Conservation (phyloP, 2,888 invertebrate genomes). For the Euzetes globulus region DNA sequence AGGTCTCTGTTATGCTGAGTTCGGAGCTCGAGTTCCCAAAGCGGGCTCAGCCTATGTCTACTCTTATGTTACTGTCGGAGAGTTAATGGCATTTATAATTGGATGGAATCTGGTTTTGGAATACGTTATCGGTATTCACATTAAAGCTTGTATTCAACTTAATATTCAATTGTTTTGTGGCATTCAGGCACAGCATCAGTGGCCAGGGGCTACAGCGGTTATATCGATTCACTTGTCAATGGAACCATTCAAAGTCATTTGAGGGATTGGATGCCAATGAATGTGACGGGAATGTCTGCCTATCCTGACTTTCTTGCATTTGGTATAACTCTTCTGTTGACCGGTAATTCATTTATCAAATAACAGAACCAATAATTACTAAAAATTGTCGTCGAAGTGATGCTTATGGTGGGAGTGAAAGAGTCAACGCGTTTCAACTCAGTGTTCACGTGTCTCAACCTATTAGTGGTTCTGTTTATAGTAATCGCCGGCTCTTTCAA, state of each 20-base stretch:
- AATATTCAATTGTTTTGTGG: background rate
- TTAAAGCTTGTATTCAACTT: conserved; percentile 4
- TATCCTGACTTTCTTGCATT: conserved; percentile 42
- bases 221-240: conserved; percentile 49
- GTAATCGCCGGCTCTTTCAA: conserved; percentile 74
- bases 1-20: conserved; percentile 77
- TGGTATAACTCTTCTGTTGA: conserved; percentile 39
- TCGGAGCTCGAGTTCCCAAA: conserved; percentile 77
- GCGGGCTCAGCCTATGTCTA: conserved; percentile 89
- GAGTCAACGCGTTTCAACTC: conserved; percentile 85
- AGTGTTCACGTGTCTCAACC: conserved; percentile 77
- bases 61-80: conserved; percentile 63
- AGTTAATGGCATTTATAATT: conserved; percentile 51
- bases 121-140: conserved; percentile 45
- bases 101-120: conserved; percentile 53
- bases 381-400: conserved; percentile 29
- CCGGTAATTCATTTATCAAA: conserved; percentile 30
- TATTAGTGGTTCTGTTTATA: conserved; percentile 71
- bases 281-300: conserved; percentile 44
- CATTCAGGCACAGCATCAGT: conserved; percentile 55
- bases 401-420: conserved; percentile 69
- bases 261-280: conserved; percentile 46
- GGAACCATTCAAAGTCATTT: conserved; percentile 47
- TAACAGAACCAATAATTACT: background rate
- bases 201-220: conserved; percentile 49